Evolutionary conservation across 2,797 vertebrate species (phyloP).

Genomic region (Gastrophryne carolinensis): DNA sequence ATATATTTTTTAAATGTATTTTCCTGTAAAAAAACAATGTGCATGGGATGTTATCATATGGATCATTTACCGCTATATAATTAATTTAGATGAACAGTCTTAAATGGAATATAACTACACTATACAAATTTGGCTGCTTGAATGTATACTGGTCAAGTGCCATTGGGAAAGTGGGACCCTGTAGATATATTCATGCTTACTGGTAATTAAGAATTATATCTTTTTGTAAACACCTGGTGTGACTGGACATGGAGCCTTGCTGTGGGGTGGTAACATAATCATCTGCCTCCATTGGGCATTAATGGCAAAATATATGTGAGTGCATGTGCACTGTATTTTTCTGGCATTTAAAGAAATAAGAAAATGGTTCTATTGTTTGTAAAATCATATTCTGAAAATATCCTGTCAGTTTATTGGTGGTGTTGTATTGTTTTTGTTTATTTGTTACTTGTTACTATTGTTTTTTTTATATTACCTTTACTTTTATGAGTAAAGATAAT

Average conservation of each 20-base stretch:
- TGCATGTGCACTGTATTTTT: background rate
- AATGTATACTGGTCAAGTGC: background rate
- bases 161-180: constrained; percentile 14
- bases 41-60: too few relatives aligned
- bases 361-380: too few relatives aligned
- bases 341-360: background rate
- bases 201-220: constrained; percentile 70
- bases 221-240: constrained; percentile 66
- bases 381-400: too few relatives aligned
- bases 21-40: background rate
- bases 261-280: constrained; percentile 60
- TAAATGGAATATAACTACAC: too few relatives aligned
- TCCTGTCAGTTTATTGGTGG: too few relatives aligned
- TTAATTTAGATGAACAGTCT: too few relatives aligned
- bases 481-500: too few relatives aligned
- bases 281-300: constrained; percentile 58
- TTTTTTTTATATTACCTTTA: too few relatives aligned
- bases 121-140: too few relatives aligned
- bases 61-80: too few relatives aligned
- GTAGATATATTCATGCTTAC: constrained; percentile 56
- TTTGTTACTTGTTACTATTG: too few relatives aligned
- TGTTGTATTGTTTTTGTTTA: too few relatives aligned
- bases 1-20: background rate
- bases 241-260: constrained; percentile 68
- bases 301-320: constrained; percentile 53